Percentiles rank a stretch among this genome's conserved stretches.
Conservation (phyloP, 2,113 vertebrate species). For the Mirza zaza region DNA sequence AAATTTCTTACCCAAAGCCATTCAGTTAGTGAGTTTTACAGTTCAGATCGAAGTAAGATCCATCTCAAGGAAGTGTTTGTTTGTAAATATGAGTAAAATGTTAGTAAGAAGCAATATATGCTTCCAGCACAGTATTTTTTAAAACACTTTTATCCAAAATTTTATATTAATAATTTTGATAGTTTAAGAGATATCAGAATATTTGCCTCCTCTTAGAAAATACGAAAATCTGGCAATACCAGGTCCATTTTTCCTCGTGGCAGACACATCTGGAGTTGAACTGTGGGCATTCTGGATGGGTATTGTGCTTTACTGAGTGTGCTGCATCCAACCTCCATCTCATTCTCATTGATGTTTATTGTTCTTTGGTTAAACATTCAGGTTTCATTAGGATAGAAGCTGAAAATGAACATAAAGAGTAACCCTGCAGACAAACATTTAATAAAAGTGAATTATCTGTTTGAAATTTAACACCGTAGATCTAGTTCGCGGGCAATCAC, state of each 20-base stretch:
- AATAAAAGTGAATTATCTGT: background rate
- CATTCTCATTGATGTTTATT: background rate
- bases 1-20: background rate
- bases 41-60: background rate
- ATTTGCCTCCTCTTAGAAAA: background rate
- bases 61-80: background rate
- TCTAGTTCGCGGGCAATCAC: background rate
- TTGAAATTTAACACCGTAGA: background rate
- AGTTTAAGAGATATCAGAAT: background rate
- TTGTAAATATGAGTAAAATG: background rate
- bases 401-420: background rate
- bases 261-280: background rate
- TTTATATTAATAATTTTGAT: background rate
- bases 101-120: background rate
- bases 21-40: background rate
- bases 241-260: background rate
- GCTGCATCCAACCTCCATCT: no score
- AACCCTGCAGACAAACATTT: background rate
- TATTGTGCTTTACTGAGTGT: accelerated
- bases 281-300: background rate
- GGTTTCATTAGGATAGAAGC: background rate
- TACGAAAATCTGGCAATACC: background rate
- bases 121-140: background rate
- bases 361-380: background rate
- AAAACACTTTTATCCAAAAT: background rate